Evolutionary conservation across 2,113 vertebrate species (phyloP).

Genomic region (Spea multiplicata): DNA sequence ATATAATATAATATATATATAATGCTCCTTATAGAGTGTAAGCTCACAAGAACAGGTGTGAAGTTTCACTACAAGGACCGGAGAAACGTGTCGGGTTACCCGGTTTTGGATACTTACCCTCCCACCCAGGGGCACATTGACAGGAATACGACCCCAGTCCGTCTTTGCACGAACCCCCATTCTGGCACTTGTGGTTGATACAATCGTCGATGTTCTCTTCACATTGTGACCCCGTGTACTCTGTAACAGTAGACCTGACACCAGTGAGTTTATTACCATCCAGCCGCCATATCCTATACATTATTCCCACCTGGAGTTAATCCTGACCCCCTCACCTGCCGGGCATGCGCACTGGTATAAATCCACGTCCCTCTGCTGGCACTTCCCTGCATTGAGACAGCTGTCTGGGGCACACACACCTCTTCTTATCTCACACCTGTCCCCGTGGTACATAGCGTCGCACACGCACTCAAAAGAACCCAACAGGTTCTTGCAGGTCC

Average conservation of each 20-base stretch:
- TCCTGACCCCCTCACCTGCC: conserved; percentile 47
- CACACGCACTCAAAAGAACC: conserved; percentile 62
- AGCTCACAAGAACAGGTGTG: too few species aligned
- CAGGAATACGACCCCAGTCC: conserved; percentile 55
- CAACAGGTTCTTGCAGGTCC: conserved; percentile 54
- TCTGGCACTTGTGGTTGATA: conserved; percentile 53
- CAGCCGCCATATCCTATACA: too few species aligned
- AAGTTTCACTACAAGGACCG: too few species aligned
- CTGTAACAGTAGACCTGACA: conserved; percentile 41
- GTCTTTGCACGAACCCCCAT: conserved; percentile 58
- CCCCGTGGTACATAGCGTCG: conserved; percentile 41
- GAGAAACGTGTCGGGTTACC: not conserved
- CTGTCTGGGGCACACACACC: conserved; percentile 46
- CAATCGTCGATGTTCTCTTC: conserved; percentile 62
- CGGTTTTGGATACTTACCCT: conserved; percentile 49
- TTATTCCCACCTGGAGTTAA: not conserved
- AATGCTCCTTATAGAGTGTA: too few species aligned
- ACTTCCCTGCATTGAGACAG: conserved; percentile 56
- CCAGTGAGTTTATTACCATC: not conserved
- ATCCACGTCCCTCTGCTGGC: conserved; percentile 44
- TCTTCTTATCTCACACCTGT: conserved; percentile 49
- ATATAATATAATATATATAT: too few species aligned
- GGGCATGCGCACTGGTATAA: conserved; percentile 58
- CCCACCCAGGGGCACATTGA: conserved; percentile 58
- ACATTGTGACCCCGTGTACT: conserved; percentile 57